Base-by-base conservation (phyloP, 2,888 invertebrate species). In the Clanis bilineata region DNA sequence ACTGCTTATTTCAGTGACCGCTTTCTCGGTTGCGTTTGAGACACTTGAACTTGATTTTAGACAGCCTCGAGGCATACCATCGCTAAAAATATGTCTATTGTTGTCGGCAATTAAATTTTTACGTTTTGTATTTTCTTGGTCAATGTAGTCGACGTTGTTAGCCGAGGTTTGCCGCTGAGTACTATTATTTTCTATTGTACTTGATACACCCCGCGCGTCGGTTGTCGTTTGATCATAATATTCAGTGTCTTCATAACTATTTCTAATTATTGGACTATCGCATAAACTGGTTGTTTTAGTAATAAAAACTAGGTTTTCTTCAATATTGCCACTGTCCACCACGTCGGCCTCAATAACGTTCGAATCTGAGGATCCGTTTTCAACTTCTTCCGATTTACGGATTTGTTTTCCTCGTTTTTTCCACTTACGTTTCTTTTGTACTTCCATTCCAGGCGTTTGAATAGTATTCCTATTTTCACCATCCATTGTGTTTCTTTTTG, bases 101-200 rank as follows among this genome's bases (percentile, higher is more conserved):
- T 51, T 51, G 18, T 51, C 51, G 4, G 51, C n/a, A 32, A 32
- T 51, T 32, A 51, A 51, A 51, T 51, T 51, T 9, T 10, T 51
- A 15, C 1, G 4, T 18, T 1, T 28, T n/a, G 15, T 15, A 47
- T 28, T 15, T 47, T 28, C 47, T 15, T 32, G 10, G 7, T 51
- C 18, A 28, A 2, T 9, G 6, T 3, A 18, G 10, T 15, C 18
- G 9, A 6, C 47, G 28, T 28, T 51, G 15, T 32, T 32, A 32
- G 9, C 15, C 32, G 32, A 18, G 10, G 4, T 18, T 10, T n/a
- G 18, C 1, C 28, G 28, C 10, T 51, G 51, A 28, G 9, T 2
- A 32, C 18, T 18, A 15, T 47, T 23, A 28, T 9, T 25, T 18
- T 32, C 28, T 32, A 32, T 15, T 28, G 51, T 18, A 32, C 3